Evolutionary conservation across 2,888 invertebrate genomes (phyloP).

Genomic region (Abrostola triplasia): DNA sequence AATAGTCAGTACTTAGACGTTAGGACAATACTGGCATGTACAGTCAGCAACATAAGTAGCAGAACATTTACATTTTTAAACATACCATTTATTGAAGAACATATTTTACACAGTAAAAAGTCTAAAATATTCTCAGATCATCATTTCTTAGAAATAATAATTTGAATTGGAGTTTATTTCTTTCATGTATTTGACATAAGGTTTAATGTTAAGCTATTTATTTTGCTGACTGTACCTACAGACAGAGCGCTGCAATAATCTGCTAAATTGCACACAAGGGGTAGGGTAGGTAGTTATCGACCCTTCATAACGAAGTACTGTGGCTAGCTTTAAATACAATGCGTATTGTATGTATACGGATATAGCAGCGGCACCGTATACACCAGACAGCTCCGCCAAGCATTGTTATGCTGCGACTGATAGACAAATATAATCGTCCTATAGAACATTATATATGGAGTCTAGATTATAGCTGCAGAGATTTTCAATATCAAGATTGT

Average conservation of each 20-base stretch:
- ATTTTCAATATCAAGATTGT: too few relatives aligned
- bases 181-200: too few relatives aligned
- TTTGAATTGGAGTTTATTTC: too few relatives aligned
- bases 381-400: slow-evolving; percentile 31
- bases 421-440: neutral
- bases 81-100: too few relatives aligned
- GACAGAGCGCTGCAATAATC: slow-evolving; percentile 32
- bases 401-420: slow-evolving; percentile 17
- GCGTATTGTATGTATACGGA: slow-evolving; percentile 5
- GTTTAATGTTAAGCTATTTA: too few relatives aligned
- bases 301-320: slow-evolving; percentile 37
- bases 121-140: too few relatives aligned
- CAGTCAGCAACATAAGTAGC: too few relatives aligned
- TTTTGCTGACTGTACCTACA: too few relatives aligned
- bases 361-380: slow-evolving; percentile 34
- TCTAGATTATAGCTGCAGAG: neutral
- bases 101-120: too few relatives aligned
- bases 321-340: slow-evolving; percentile 44
- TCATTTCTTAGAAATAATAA: too few relatives aligned
- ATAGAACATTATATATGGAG: neutral
- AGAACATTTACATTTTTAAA: too few relatives aligned
- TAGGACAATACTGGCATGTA: slow-evolving; percentile 13
- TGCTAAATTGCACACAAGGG: slow-evolving; percentile 38
- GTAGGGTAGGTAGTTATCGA: slow-evolving; percentile 22
- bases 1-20: neutral